Base-by-base conservation (phyloP, 2,797 vertebrate species). In the Enteromius trimaculatus region DNA sequence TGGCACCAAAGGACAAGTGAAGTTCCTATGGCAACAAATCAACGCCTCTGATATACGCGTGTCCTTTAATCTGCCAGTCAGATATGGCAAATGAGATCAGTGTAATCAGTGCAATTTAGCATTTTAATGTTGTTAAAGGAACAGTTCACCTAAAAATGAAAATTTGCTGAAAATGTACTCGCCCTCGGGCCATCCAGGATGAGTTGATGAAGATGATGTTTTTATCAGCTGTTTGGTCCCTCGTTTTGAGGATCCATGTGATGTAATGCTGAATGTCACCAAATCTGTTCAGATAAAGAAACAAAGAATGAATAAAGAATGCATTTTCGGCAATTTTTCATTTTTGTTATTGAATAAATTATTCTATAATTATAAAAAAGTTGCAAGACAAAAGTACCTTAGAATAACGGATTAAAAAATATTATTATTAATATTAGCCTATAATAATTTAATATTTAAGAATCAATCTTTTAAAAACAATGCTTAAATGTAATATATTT, bases 11-110 rank as follows among this genome's bases (percentile, higher is more conserved):
- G 58, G 70, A 75, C 70, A 75, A 76, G 34, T 21, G 23, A 65
- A 75, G 60, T 55, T 82, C 71, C 60, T 66, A 66, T 75, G 71
- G 71, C 70, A 82, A 82, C 71, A 75, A 82, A 82, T 75, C 58
- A 53, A 62, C 1, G 58, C 39, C 29, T 62, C 19, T 62, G 44
- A 26, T 74, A 64, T 26, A 29, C 5, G 16, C 13, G 70, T 51
- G 70, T 65, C 42, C 21, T 74, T 81, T 51, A 75, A 75, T 66
- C 10, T 26, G 62, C n/a, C 70, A 64, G 58, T 74, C 55, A 65
- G 34, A 64, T 74, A 75, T 75, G 64, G 51, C 37, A 53, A 75
- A 42, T 3, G 11, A 80, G 39, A 70, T 42, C 6, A 42, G 21
- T 39, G n/a, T 19, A 23, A 53, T 51, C 19, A 51, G 19, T 3